These are phyloP conservation scores for Drosophila ironensis DNA, from an alignment of 1,140 invertebrate species.

Conservation along the genomic window DNA sequence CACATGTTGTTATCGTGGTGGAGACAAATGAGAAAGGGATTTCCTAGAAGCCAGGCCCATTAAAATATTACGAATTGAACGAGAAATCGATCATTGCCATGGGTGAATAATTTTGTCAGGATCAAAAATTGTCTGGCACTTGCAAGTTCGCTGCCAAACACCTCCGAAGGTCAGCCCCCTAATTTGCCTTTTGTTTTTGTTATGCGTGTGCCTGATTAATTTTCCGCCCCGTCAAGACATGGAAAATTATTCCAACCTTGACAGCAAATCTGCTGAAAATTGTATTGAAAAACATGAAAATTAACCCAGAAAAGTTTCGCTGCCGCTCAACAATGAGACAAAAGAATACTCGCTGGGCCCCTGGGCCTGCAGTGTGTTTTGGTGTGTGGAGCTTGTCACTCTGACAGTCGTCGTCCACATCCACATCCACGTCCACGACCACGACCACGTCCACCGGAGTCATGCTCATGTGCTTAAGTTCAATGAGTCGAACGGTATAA, in stretches of 20 bases:
- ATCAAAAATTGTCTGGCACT: background rate
- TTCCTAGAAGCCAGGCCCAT: conserved; percentile 10
- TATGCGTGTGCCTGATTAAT: conserved; percentile 50
- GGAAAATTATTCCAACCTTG: conserved; percentile 60
- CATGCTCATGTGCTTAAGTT: conserved; percentile 55
- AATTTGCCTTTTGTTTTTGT: conserved; percentile 47
- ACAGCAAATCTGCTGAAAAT: conserved; percentile 53
- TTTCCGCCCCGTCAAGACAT: conserved; percentile 44
- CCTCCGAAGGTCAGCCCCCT: conserved; percentile 20
- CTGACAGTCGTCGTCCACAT: conserved; percentile 28
- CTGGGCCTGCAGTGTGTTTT: conserved; percentile 7
- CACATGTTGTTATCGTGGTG: conserved; percentile 34
- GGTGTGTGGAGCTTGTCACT: conserved; percentile 11
- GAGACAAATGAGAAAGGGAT: conserved; percentile 14
- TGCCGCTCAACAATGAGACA: conserved; percentile 48
- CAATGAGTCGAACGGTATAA: conserved; percentile 54
- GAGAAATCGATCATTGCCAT: background rate
- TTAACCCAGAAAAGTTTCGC: conserved; percentile 57
- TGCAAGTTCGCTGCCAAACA: too few species aligned
- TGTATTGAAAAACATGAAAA: conserved; percentile 60
- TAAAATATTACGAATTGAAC: background rate
- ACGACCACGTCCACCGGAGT: too few species aligned
- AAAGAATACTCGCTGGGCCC: conserved; percentile 49
- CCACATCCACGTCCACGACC: too few species aligned
- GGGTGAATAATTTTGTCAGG: background rate